Evolutionary conservation across 2,797 vertebrate genomes (phyloP).

Genomic region (Cyprinella venusta): DNA sequence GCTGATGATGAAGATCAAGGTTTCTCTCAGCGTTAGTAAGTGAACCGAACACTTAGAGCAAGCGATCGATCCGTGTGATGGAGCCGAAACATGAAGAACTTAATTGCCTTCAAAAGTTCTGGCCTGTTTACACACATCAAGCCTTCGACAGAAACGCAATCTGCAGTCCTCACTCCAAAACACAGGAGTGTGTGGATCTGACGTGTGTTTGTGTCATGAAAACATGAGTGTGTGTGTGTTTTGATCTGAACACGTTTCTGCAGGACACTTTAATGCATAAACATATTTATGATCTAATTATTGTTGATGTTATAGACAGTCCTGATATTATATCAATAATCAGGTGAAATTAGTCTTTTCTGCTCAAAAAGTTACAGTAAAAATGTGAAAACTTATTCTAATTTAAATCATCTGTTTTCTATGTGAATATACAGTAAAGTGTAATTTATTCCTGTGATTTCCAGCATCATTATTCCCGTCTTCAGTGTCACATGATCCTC

Average conservation of each 20-base stretch:
- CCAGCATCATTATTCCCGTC: not conserved
- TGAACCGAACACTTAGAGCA: slow-evolving; percentile 58
- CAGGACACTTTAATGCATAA: not conserved
- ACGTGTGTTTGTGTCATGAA: too few relatives aligned
- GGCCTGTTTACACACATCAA: slow-evolving; percentile 26
- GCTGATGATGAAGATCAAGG: slow-evolving; percentile 3
- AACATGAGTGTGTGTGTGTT: not conserved
- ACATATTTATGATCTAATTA: not conserved
- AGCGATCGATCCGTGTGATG: slow-evolving; percentile 60
- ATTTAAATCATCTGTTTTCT: not conserved
- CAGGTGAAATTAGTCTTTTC: not conserved
- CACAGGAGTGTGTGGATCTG: not conserved
- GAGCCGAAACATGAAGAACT: slow-evolving; percentile 51
- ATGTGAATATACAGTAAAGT: not conserved
- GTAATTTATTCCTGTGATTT: not conserved
- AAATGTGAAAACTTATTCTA: fast-evolving
- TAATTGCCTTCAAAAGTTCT: slow-evolving; percentile 41
- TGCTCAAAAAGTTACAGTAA: not conserved
- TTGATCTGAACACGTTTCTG: not conserved
- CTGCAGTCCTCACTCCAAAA: not conserved
- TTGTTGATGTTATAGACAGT: not conserved
- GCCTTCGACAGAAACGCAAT: not conserved
- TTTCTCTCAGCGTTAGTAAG: slow-evolving; percentile 39
- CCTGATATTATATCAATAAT: not conserved
- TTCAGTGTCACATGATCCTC: not conserved